Percentiles rank a stretch among this genome's conserved stretches.
These are phyloP conservation scores for Caenorhabditis doughertyi DNA, from an alignment of 2,888 invertebrate genomes.

Conservation along the genomic window DNA sequence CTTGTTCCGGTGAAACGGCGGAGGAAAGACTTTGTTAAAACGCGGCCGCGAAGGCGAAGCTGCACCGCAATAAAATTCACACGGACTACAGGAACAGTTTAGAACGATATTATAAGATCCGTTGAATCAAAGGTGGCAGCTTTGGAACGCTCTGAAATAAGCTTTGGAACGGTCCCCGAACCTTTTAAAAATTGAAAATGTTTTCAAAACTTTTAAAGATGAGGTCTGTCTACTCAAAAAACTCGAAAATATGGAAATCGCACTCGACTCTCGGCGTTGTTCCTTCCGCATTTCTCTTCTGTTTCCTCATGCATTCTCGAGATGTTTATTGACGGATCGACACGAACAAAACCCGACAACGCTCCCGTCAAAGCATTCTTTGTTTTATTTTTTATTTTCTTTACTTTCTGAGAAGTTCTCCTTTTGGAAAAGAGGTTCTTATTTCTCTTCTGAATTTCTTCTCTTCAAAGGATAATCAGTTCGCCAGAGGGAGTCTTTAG, in stretches of 20 bases:
- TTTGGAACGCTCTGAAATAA: no score
- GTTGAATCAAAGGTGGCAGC: no score
- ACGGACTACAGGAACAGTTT: no score
- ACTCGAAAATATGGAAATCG: conserved; percentile 38
- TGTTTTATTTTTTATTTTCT: conserved; percentile 14
- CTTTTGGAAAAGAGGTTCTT: background rate
- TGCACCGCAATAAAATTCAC: no score
- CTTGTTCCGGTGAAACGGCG: no score
- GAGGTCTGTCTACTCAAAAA: background rate
- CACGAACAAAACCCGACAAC: conserved; percentile 4
- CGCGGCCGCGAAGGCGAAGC: no score
- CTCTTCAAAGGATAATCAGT: no score
- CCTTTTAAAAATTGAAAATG: background rate
- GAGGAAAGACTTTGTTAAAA: no score
- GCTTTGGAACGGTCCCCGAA: no score
- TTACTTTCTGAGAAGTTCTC: conserved; percentile 7
- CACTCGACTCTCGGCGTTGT: background rate
- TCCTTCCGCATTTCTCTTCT: conserved; percentile 19
- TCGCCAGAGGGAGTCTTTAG: no score
- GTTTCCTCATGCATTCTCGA: conserved; percentile 49
- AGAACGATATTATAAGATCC: no score
- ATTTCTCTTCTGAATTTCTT: no score
- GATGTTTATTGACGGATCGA: conserved; percentile 57
- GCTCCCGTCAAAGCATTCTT: conserved; percentile 10
- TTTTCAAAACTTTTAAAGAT: background rate